Conservation (phyloP, 2,797 vertebrate species). For the Periophthalmus magnuspinnatus region DNA sequence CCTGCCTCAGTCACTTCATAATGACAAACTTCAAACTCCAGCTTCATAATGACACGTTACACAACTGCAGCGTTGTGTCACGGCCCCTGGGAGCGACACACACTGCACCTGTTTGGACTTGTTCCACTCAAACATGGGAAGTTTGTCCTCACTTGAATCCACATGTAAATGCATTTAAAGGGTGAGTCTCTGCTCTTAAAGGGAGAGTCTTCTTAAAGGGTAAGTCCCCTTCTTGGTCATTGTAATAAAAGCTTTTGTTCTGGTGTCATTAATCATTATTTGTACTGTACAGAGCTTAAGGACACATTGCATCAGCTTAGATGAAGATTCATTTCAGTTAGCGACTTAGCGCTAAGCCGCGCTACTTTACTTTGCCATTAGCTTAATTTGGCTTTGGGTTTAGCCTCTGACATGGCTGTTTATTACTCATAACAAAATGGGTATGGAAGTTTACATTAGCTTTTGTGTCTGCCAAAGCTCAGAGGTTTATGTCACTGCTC, state of each 20-base stretch:
- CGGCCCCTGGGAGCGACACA: conserved; percentile 32
- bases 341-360: conserved; percentile 1
- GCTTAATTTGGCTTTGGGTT: conserved; percentile 3
- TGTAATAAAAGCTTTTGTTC: conserved; percentile 34
- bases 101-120: conserved; percentile 11
- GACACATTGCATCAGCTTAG: conserved; percentile 12
- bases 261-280: conserved; percentile 47
- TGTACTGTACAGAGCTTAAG: conserved; percentile 27
- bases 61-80: conserved; percentile 32
- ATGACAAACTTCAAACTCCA: too few relatives aligned
- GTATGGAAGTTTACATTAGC: not conserved
- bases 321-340: conserved; percentile 17
- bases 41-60: too few relatives aligned
- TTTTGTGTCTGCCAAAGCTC: not conserved
- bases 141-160: conserved; percentile 11
- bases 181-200: too few relatives aligned
- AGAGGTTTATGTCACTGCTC: not conserved
- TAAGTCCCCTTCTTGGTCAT: conserved; percentile 19
- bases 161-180: conserved; percentile 16
- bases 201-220: too few relatives aligned
- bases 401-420: not conserved
- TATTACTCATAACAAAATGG: not conserved
- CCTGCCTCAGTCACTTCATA: conserved; percentile 22
- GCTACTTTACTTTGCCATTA: conserved; percentile 11
- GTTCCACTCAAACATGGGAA: too few relatives aligned